Conservation (phyloP, 2,113 vertebrate species). For the Stictonetta naevosa region DNA sequence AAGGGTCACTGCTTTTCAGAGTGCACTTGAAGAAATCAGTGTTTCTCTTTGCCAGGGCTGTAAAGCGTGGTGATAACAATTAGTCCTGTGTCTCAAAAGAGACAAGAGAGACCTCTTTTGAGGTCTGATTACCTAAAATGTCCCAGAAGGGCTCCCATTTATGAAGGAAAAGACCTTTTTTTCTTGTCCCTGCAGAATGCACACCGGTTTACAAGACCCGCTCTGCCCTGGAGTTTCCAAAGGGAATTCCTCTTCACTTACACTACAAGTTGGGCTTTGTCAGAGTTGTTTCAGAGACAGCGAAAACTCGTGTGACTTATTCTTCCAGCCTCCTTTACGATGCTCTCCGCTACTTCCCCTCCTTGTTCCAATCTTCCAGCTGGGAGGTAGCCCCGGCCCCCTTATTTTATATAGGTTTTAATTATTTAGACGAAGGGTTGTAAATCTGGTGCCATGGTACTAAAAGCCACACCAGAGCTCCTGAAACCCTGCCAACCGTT, state of each 20-base stretch:
- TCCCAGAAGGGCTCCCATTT: not conserved
- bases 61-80: not conserved
- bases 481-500: slow-evolving; percentile 25
- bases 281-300: not conserved
- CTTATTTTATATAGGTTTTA: slow-evolving; percentile 53
- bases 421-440: slow-evolving; percentile 55
- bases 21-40: not conserved
- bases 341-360: not conserved
- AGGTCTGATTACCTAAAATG: not conserved
- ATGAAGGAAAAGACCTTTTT: not conserved
- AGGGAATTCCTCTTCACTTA: not conserved
- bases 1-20: not conserved
- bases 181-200: not conserved
- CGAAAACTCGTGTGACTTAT: not conserved
- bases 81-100: not conserved
- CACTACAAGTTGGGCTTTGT: not conserved
- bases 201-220: not conserved
- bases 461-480: slow-evolving; percentile 48
- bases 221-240: not conserved
- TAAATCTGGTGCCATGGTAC: slow-evolving; percentile 57
- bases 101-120: not conserved
- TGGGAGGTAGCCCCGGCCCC: slow-evolving; percentile 44
- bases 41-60: not conserved
- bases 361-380: slow-evolving; percentile 42
- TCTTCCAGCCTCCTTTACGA: not conserved